These are phyloP conservation scores for Leucoraja ocellata DNA, from an alignment of 2,797 vertebrate genomes.

Conservation along the genomic window DNA sequence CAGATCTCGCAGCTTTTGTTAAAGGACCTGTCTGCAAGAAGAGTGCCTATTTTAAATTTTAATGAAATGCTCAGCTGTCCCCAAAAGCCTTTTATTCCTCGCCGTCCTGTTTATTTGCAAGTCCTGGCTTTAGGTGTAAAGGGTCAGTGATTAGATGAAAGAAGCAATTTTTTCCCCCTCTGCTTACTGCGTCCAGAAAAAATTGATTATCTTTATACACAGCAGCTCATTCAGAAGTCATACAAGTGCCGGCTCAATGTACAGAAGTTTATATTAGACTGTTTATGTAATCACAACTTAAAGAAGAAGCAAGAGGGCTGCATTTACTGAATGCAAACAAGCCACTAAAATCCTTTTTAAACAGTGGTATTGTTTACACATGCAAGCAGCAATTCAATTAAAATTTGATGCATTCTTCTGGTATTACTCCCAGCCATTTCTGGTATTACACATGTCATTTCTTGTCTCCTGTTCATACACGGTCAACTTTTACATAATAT, in stretches of 20 bases:
- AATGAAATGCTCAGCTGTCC: conserved; percentile 37
- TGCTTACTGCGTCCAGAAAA: not conserved
- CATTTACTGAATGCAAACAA: conserved; percentile 72
- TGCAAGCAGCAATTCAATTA: conserved; percentile 66
- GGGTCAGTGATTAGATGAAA: conserved; percentile 30
- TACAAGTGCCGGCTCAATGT: conserved; percentile 43
- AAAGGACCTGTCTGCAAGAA: conserved; percentile 24
- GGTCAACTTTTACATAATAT: not conserved
- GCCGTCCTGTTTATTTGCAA: conserved; percentile 29
- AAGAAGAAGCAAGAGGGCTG: conserved; percentile 66
- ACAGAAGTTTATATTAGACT: conserved; percentile 56
- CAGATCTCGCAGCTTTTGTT: conserved; percentile 30
- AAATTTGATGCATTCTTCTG: conserved; percentile 45
- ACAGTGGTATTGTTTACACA: conserved; percentile 68
- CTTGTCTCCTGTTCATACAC: not conserved
- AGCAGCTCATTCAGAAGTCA: conserved; percentile 44
- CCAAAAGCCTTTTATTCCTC: conserved; percentile 33
- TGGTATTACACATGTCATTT: not conserved
- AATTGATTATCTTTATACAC: conserved; percentile 35
- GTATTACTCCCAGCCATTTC: not conserved
- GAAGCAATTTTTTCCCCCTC: conserved; percentile 1
- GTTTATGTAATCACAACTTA: conserved; percentile 65
- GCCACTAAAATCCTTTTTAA: conserved; percentile 72
- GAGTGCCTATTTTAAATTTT: conserved; percentile 38
- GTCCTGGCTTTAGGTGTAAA: conserved; percentile 28